Percentiles rank a stretch among this genome's conserved stretches.
phyloP scores from a whole-genome alignment of 2,797 vertebrate species.

The Betta splendens region DNA sequence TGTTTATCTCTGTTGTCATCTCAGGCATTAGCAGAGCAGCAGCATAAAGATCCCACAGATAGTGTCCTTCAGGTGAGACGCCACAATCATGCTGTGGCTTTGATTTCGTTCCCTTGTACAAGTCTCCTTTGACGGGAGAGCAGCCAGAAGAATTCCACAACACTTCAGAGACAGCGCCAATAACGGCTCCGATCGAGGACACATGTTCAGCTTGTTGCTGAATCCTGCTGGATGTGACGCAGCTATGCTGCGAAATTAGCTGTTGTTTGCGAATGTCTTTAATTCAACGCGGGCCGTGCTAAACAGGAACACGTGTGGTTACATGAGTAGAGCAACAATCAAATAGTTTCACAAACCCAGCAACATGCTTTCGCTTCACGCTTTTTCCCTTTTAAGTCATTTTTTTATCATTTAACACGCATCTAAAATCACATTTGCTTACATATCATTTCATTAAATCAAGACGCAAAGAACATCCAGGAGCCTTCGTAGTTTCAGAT shows the following conservation, averaged over 20 bases:
- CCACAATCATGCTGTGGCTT: too few species aligned
- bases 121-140: slow-evolving; percentile 9
- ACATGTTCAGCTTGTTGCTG: slow-evolving; percentile 24
- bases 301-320: slow-evolving; percentile 16
- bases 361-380: too few species aligned
- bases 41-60: slow-evolving; percentile 5
- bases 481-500: too few species aligned
- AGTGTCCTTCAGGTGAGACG: background rate
- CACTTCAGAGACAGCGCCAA: slow-evolving; percentile 23
- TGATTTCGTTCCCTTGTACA: slow-evolving; percentile 15
- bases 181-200: slow-evolving; percentile 27
- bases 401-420: too few species aligned
- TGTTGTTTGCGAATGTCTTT: slow-evolving; percentile 9
- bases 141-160: slow-evolving; percentile 27
- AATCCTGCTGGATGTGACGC: slow-evolving; percentile 6
- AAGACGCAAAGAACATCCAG: too few species aligned
- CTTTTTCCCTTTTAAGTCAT: too few species aligned
- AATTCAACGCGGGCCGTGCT: slow-evolving; percentile 8
- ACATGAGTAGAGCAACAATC: slow-evolving; percentile 7
- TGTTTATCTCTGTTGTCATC: slow-evolving; percentile 9
- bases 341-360: background rate
- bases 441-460: too few species aligned
- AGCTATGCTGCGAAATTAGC: slow-evolving; percentile 25
- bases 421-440: too few species aligned
- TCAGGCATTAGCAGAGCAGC: background rate